A percentile compares a stretch with the other conserved stretches of the same genome.
Evolutionary conservation across 1,140 invertebrate genomes (phyloP).

Genomic region (Ceratina australensis): DNA sequence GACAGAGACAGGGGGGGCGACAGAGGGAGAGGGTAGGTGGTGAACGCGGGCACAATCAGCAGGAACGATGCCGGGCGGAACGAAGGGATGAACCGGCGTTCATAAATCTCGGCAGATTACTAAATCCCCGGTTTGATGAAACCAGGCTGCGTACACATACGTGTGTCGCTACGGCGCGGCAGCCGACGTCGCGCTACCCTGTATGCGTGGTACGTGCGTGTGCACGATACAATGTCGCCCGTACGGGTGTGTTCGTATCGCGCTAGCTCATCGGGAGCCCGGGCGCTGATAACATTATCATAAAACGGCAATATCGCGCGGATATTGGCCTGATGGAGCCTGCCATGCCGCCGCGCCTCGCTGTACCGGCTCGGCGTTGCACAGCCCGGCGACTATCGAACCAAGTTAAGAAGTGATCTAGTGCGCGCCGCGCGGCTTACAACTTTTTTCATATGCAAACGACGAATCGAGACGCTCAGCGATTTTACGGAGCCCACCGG

Average conservation of each 20-base stretch:
- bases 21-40: slow-evolving; percentile 61
- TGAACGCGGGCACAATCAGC: slow-evolving; percentile 70
- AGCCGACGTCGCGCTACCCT: slow-evolving; percentile 26
- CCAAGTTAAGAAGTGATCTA: slow-evolving; percentile 59
- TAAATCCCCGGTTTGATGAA: slow-evolving; percentile 80
- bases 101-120: slow-evolving; percentile 80
- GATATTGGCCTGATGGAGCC: slow-evolving; percentile 66
- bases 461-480: slow-evolving; percentile 25
- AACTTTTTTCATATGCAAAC: slow-evolving; percentile 76
- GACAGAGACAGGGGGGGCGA: not conserved
- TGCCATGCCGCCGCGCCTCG: not conserved
- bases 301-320: slow-evolving; percentile 78
- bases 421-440: slow-evolving; percentile 39
- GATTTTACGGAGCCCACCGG: not conserved
- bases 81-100: slow-evolving; percentile 75
- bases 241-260: slow-evolving; percentile 66
- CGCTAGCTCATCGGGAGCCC: slow-evolving; percentile 73
- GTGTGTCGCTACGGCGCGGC: slow-evolving; percentile 44
- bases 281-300: slow-evolving; percentile 79
- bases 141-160: slow-evolving; percentile 67
- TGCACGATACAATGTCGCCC: slow-evolving; percentile 30
- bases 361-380: slow-evolving; percentile 26
- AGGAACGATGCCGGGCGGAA: slow-evolving; percentile 53
- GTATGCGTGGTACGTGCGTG: slow-evolving; percentile 35
- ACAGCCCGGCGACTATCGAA: slow-evolving; percentile 44